phyloP scores from a whole-genome alignment of 2,113 vertebrate genomes.

The Thryonomys swinderianus region DNA sequence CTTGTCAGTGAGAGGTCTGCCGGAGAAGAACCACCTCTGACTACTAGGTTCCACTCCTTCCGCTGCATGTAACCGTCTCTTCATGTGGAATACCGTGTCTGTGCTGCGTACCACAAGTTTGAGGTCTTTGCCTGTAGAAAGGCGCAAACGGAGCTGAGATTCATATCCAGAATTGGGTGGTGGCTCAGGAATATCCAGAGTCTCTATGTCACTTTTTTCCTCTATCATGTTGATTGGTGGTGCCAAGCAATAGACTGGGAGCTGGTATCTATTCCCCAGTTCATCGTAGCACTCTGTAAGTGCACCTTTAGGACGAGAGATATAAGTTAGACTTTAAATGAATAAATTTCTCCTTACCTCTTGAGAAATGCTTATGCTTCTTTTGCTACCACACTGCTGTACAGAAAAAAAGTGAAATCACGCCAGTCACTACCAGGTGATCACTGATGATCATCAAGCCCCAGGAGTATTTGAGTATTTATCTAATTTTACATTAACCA shows the following conservation, averaged over 20 bases:
- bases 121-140: slow-evolving; percentile 97
- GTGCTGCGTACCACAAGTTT: slow-evolving; percentile 93
- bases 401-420: background rate
- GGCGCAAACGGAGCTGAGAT: slow-evolving; percentile 95
- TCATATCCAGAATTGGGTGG: slow-evolving; percentile 92
- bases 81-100: slow-evolving; percentile 97
- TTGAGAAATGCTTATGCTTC: background rate
- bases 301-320: slow-evolving; percentile 88
- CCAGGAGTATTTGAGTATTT: background rate
- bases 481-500: background rate
- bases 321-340: background rate
- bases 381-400: background rate
- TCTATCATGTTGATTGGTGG: slow-evolving; percentile 99
- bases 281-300: slow-evolving; percentile 99
- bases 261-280: slow-evolving; percentile 98
- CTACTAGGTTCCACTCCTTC: slow-evolving; percentile 92
- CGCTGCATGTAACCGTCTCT: slow-evolving; percentile 92
- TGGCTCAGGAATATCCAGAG: slow-evolving; percentile 89
- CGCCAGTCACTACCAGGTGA: background rate
- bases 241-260: slow-evolving; percentile 97
- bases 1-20: slow-evolving; percentile 96
- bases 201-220: slow-evolving; percentile 94
- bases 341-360: background rate
- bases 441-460: background rate
- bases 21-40: slow-evolving; percentile 99